Percentiles rank a stretch among this genome's conserved stretches.
phyloP scores from a whole-genome alignment of 2,797 vertebrate species.

The Apodemus agrarius region DNA sequence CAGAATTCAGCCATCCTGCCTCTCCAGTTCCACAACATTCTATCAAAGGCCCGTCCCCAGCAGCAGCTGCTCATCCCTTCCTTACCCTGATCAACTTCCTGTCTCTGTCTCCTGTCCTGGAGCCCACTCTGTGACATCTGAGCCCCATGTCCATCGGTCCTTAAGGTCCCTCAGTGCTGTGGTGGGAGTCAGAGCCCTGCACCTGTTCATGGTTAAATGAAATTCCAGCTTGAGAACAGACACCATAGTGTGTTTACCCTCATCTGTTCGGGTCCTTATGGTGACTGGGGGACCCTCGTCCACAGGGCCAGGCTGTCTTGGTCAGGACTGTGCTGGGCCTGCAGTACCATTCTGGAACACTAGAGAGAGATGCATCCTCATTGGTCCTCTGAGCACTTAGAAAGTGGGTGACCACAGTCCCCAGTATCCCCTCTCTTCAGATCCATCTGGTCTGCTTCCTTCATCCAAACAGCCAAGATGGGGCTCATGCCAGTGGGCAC shows the following conservation, averaged over 20 bases:
- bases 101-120: background rate
- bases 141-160: accelerated
- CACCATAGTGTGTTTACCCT: background rate
- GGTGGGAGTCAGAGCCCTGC: background rate
- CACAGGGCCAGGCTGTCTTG: background rate
- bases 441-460: no score
- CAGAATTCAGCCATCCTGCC: no score
- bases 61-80: background rate
- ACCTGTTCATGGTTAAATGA: background rate
- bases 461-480: background rate
- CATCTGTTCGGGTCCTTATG: background rate
- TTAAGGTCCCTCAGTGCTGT: accelerated
- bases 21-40: background rate
- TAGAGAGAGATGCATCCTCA: background rate
- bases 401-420: background rate
- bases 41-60: no score
- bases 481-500: background rate
- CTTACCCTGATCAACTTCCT: background rate
- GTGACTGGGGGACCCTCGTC: background rate
- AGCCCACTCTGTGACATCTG: background rate
- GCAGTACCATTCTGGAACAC: background rate
- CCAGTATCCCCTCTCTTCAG: background rate
- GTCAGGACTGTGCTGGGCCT: background rate
- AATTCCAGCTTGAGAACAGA: accelerated
- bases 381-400: background rate